Evolutionary conservation across 2,888 invertebrate genomes (phyloP).

Genomic region (Osmoderma eremita): DNA sequence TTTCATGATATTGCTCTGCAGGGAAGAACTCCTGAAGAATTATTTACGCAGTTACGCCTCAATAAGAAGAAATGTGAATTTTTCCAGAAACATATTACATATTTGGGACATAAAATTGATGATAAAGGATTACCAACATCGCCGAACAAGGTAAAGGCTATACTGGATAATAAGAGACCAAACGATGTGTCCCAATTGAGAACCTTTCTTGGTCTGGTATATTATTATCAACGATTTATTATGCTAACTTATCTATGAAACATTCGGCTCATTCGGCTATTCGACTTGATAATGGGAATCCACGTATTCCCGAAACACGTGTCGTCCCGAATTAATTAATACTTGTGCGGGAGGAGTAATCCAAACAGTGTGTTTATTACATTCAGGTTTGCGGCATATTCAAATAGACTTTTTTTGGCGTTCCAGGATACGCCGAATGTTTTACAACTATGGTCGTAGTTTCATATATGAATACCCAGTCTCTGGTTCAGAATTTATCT

Average conservation of each 20-base stretch:
- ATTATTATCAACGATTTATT: conserved; percentile 47
- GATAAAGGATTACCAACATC: conserved; percentile 35
- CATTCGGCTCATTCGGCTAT: too few species aligned
- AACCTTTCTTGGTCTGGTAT: conserved; percentile 45
- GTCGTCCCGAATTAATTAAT: too few species aligned
- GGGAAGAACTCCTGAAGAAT: conserved; percentile 44
- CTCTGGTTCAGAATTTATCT: too few species aligned
- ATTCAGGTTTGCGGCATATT: too few species aligned
- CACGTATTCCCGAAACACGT: too few species aligned
- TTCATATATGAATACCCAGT: too few species aligned
- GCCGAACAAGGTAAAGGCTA: conserved; percentile 40
- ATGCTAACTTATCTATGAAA: conserved; percentile 26
- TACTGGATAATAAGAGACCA: conserved; percentile 40
- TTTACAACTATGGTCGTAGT: too few species aligned
- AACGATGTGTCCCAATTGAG: conserved; percentile 42
- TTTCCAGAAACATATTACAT: conserved; percentile 44
- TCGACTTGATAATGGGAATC: too few species aligned
- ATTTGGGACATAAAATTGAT: conserved; percentile 47
- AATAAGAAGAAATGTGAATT: conserved; percentile 48
- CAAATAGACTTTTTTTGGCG: too few species aligned
- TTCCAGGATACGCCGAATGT: too few species aligned
- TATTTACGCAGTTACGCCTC: conserved; percentile 38
- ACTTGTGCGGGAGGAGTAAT: too few species aligned
- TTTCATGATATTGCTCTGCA: conserved; percentile 54
- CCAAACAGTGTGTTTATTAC: too few species aligned